phyloP scores from a whole-genome alignment of 2,888 invertebrate genomes.

The Hoplodrina ambigua region DNA sequence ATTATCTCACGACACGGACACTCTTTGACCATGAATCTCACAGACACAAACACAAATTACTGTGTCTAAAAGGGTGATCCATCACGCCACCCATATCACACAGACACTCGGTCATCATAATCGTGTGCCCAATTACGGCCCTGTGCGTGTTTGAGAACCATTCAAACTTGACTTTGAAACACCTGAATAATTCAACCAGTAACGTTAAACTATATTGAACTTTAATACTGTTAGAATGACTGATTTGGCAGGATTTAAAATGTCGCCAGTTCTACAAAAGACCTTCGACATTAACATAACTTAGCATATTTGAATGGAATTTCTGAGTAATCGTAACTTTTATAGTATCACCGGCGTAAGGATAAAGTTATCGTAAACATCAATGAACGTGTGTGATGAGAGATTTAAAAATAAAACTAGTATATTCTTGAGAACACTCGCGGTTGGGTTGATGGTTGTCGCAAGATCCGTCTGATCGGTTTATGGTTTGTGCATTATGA shows the following conservation, averaged over 20 bases:
- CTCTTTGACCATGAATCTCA: conserved; percentile 50
- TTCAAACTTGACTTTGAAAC: conserved; percentile 50
- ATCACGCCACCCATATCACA: conserved; percentile 38
- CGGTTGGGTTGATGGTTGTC: conserved; percentile 2
- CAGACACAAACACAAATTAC: conserved; percentile 20
- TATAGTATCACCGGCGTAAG: conserved; percentile 13
- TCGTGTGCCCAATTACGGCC: conserved; percentile 47
- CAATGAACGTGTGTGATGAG: conserved; percentile 36
- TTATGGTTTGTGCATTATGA: conserved; percentile 42
- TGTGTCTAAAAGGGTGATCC: conserved; percentile 40
- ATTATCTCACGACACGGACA: conserved; percentile 23
- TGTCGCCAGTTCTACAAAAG: conserved; percentile 22
- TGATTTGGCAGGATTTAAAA: conserved; percentile 25
- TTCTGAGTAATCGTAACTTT: conserved; percentile 32
- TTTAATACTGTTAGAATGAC: conserved; percentile 23
- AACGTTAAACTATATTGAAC: conserved; percentile 29
- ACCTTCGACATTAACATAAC: conserved; percentile 34
- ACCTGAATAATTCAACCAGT: conserved; percentile 32
- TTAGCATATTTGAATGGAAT: conserved; percentile 39
- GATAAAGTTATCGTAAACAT: conserved; percentile 27
- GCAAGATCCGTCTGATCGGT: conserved; percentile 21
- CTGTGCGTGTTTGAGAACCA: conserved; percentile 53
- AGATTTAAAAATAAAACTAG: conserved; percentile 47
- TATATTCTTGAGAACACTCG: conserved; percentile 19
- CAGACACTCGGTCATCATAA: conserved; percentile 37